phyloP scores from a whole-genome alignment of 2,113 vertebrate species.

The Lathamus discolor region DNA sequence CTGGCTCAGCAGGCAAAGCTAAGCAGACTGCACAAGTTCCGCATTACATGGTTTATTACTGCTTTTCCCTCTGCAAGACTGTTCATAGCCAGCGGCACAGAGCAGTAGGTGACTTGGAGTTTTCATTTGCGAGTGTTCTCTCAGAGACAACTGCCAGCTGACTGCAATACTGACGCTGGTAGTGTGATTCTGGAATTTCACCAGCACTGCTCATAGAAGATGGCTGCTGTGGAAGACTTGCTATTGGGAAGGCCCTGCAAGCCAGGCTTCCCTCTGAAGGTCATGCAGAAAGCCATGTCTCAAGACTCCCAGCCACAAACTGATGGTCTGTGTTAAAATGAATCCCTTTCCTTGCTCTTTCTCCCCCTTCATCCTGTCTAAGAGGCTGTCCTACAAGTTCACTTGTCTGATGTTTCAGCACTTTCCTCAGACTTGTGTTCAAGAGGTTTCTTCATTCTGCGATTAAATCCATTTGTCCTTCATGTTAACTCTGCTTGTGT shows the following conservation, averaged over 20 bases:
- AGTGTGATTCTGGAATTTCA: neutral
- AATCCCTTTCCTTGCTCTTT: neutral
- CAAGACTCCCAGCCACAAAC: neutral
- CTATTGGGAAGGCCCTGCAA: neutral
- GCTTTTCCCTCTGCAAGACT: neutral
- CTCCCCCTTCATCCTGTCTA: neutral
- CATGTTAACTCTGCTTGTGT: neutral
- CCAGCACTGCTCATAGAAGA: neutral
- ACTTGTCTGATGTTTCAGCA: neutral
- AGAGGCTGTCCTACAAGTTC: neutral
- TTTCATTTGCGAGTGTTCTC: neutral
- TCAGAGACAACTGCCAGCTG: neutral
- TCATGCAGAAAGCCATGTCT: fast-evolving
- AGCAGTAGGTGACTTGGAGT: neutral
- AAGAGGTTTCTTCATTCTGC: neutral
- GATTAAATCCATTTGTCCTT: neutral
- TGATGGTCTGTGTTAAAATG: neutral
- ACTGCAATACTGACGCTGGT: neutral
- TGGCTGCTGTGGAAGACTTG: neutral
- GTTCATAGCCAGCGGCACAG: neutral
- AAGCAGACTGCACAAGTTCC: neutral
- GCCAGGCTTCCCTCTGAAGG: neutral
- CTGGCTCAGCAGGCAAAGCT: neutral
- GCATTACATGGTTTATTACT: neutral
- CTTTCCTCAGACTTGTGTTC: neutral